A percentile compares a stretch with the other conserved stretches of the same genome.
Conservation (phyloP, 2,113 vertebrate genomes). For the Felis chaus region DNA sequence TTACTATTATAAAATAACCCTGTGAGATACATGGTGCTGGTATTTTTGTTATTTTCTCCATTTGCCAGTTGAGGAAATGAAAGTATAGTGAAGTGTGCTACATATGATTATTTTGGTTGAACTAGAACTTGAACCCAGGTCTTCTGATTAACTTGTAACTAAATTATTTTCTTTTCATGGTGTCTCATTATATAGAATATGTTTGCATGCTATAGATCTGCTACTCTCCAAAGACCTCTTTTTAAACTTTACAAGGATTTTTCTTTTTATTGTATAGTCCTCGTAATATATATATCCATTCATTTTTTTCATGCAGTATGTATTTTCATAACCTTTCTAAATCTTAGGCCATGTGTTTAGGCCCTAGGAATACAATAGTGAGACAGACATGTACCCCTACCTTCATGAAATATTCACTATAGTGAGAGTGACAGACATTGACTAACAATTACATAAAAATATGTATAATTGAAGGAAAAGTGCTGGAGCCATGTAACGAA, state of each 20-base stretch:
- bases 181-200: not conserved
- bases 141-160: not conserved
- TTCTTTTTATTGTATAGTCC: slow-evolving; percentile 27
- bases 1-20: slow-evolving; percentile 23
- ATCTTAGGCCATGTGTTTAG: not conserved
- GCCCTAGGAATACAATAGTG: not conserved
- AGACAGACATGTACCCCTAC: not conserved
- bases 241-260: slow-evolving; percentile 9
- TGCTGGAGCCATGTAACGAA: not conserved
- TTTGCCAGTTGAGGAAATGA: slow-evolving; percentile 47
- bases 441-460: not conserved
- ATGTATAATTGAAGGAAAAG: not conserved
- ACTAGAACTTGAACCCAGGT: slow-evolving; percentile 6
- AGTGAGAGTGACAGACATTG: not conserved
- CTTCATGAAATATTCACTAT: not conserved
- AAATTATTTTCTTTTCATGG: not conserved
- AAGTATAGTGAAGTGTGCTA: not conserved
- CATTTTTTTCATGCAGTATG: not conserved
- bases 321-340: not conserved
- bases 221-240: not conserved
- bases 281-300: not conserved
- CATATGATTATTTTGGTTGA: not conserved
- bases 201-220: not conserved
- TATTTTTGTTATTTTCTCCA: slow-evolving; percentile 26
- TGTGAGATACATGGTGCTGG: not conserved